A percentile compares a stretch with the other conserved stretches of the same genome.
These are phyloP conservation scores for Epinotia bilunana DNA, from an alignment of 2,888 invertebrate species.

Conservation along the genomic window DNA sequence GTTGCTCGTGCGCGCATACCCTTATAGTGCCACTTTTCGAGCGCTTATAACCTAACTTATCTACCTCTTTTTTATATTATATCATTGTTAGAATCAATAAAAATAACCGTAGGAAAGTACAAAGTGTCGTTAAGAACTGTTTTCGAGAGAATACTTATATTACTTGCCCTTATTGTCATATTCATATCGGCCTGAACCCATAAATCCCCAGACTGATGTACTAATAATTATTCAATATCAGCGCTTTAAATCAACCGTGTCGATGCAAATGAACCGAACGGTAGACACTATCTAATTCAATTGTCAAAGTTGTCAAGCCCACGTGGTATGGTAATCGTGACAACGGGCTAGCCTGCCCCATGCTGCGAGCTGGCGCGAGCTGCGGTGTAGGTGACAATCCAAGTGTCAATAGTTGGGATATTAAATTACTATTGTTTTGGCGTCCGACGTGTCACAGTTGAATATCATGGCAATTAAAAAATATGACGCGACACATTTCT, in stretches of 20 bases:
- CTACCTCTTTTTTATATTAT: too few relatives aligned
- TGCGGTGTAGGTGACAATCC: constrained; percentile 39
- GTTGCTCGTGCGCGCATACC: too few relatives aligned
- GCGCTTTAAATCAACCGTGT: constrained; percentile 32
- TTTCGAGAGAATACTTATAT: too few relatives aligned
- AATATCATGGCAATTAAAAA: background rate
- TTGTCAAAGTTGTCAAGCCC: constrained; percentile 50
- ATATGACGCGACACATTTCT: background rate
- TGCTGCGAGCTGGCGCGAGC: constrained; percentile 58
- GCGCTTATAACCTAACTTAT: too few relatives aligned
- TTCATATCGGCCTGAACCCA: background rate
- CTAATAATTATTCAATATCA: constrained; percentile 32
- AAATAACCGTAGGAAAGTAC: too few relatives aligned
- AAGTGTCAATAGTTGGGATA: constrained; percentile 18
- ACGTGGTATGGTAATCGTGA: constrained; percentile 65
- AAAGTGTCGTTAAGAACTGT: too few relatives aligned
- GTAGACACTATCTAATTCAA: constrained; percentile 48
- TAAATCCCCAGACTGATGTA: constrained; percentile 19
- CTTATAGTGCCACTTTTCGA: too few relatives aligned
- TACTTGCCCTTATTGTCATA: background rate
- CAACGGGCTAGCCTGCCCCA: constrained; percentile 56
- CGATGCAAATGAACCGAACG: constrained; percentile 36
- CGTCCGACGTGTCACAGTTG: background rate
- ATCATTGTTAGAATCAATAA: too few relatives aligned
- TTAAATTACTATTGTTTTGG: background rate